Base-by-base conservation (phyloP, 2,797 vertebrate species). In the Poecile montanus region DNA sequence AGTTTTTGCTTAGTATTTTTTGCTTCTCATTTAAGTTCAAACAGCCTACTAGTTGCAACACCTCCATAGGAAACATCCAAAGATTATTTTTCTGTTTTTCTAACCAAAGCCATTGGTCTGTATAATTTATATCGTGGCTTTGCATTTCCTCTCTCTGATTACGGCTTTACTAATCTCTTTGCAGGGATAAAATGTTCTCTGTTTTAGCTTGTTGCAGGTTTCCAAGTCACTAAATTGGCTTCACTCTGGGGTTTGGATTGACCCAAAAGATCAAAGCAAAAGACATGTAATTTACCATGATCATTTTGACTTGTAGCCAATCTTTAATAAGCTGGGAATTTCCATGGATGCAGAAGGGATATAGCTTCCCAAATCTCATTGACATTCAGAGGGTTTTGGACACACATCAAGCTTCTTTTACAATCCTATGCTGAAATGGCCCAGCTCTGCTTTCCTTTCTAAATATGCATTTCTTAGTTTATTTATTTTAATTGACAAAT, bases 261-360 rank as follows among this genome's bases (percentile, higher is more conserved):
- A 73, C 65, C 54, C 44, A 83, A 83, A 94, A 87, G 42, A 91
- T 92, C 71, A 96, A 93, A 94, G 72, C 26, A 68, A 72, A 89
- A 91, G 25, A 30, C 91, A 38, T 71, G 36, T 27, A 48, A 32
- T 80, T 93, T 42, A 65, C 47, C 18, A 11, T 1, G 0, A 53
- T 56, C 14, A 12, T 82, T 88, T 73, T 66, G 58, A 85, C 45
- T 92, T 77, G 60, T 47, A 85, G 65, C 42, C 72, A 68, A 4
- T 10, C 22, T 47, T 88, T 77, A 74, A 3, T 38, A 85, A 85
- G 7, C 47, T 61, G 22, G 47, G 53, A 89, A 83, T 94, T 92
- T 92, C 53, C 47, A 29, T 0, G 0, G 57, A 44, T 63, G 34
- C 34, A 51, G 63, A 61, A 67, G 27, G 91, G 56, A 79, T 63